Percentiles rank a stretch among this genome's conserved stretches.
Conservation (phyloP, 2,888 invertebrate species). For the Lomographa bimaculata region DNA sequence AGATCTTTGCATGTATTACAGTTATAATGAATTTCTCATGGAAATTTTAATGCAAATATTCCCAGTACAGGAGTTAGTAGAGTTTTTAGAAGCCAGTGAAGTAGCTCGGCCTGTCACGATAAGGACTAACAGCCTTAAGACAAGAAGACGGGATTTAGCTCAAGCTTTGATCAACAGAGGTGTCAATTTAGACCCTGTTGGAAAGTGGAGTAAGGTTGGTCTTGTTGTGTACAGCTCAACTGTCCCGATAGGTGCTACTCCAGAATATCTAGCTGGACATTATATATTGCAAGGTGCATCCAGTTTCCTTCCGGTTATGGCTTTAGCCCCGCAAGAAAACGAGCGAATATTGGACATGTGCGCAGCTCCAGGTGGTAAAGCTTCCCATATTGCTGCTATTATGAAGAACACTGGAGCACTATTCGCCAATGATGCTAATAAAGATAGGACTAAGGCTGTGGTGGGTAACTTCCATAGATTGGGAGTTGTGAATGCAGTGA, state of each 20-base stretch:
- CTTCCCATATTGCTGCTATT: constrained; percentile 97
- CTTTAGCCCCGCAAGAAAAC: constrained; percentile 97
- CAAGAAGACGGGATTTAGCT: constrained; percentile 95
- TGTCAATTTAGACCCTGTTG: constrained; percentile 98
- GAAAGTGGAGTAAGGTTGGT: constrained; percentile 99
- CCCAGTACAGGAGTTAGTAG: constrained; percentile 92
- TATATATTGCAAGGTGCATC: constrained; percentile 98
- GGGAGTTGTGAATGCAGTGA: constrained; percentile 96
- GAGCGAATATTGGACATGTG: constrained; percentile 98
- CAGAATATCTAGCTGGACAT: constrained; percentile 99
- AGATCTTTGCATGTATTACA: constrained; percentile 97
- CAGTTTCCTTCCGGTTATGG: constrained; percentile 98
- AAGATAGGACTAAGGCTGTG: constrained; percentile 94
- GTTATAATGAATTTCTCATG: constrained; percentile 98
- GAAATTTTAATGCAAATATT: constrained; percentile 95
- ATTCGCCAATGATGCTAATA: constrained; percentile 98
- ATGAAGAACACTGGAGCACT: constrained; percentile 99
- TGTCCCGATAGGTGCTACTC: constrained; percentile 98
- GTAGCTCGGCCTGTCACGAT: constrained; percentile 97
- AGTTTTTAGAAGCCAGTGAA: constrained; percentile 98
- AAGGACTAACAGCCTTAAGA: constrained; percentile 97
- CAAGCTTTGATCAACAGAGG: constrained; percentile 97
- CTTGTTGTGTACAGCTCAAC: constrained; percentile 97
- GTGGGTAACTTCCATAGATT: constrained; percentile 98
- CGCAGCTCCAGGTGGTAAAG: constrained; percentile 99